These are phyloP conservation scores for Calidris pugnax DNA, from an alignment of 2,113 vertebrate species.

Conservation along the genomic window DNA sequence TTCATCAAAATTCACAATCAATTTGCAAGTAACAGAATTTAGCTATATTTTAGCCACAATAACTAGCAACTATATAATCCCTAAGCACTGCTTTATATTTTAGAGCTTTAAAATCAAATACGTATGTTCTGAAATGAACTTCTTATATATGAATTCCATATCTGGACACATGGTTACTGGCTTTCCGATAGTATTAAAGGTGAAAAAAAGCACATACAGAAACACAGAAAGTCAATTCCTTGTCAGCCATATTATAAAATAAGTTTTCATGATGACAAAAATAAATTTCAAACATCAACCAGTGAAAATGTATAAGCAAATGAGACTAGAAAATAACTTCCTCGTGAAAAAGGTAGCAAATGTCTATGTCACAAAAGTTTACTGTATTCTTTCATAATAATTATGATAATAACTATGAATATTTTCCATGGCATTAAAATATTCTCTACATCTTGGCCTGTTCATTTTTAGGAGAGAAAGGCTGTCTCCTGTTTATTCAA, in stretches of 20 bases:
- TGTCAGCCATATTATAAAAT: neutral
- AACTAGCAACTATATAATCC: neutral
- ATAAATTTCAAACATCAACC: neutral
- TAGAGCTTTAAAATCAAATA: neutral
- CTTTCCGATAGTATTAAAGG: neutral
- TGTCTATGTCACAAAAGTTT: neutral
- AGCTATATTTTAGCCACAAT: neutral
- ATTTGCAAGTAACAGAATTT: neutral
- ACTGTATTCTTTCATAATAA: neutral
- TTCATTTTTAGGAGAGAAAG: neutral
- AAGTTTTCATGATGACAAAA: neutral
- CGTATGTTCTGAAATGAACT: neutral
- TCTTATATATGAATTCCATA: neutral
- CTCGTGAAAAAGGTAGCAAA: neutral
- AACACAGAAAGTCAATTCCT: neutral
- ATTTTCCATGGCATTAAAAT: neutral
- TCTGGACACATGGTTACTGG: neutral
- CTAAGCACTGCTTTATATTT: neutral
- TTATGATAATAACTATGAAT: neutral
- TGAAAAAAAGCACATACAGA: neutral
- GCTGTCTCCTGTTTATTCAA: neutral
- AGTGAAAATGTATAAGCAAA: neutral
- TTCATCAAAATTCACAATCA: neutral
- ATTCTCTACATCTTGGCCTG: neutral
- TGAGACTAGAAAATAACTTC: neutral